These are phyloP conservation scores for Priocnemis perturbator DNA, from an alignment of 2,888 invertebrate species.

Conservation along the genomic window DNA sequence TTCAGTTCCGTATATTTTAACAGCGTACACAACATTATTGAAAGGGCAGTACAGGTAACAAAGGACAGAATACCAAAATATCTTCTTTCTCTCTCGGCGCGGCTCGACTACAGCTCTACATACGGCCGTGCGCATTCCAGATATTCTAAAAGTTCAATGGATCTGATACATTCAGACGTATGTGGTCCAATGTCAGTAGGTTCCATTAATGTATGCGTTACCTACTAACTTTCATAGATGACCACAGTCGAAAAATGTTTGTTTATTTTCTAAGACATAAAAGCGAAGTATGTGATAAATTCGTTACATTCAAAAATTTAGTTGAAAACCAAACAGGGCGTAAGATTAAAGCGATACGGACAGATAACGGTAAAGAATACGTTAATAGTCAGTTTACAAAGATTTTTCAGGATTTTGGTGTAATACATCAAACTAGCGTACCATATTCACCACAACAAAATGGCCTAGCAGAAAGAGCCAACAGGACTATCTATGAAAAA, in stretches of 20 bases:
- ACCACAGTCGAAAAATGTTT: constrained; percentile 25
- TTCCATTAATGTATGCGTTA: constrained; percentile 33
- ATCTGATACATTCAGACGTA: constrained; percentile 40
- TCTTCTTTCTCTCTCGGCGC: too few species aligned
- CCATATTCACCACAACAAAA: constrained; percentile 59
- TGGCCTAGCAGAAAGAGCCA: constrained; percentile 59
- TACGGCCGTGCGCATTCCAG: too few species aligned
- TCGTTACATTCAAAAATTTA: constrained; percentile 31
- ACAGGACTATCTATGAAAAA: constrained; percentile 57
- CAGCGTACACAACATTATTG: too few species aligned
- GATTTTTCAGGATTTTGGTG: constrained; percentile 30
- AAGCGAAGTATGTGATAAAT: constrained; percentile 24
- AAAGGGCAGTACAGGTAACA: too few species aligned
- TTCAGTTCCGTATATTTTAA: too few species aligned
- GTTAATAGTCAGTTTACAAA: constrained; percentile 31
- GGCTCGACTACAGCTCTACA: too few species aligned
- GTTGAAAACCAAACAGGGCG: constrained; percentile 31
- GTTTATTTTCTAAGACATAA: constrained; percentile 21
- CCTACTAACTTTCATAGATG: constrained; percentile 41
- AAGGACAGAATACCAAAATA: too few species aligned
- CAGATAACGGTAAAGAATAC: constrained; percentile 43
- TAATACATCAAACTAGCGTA: constrained; percentile 12
- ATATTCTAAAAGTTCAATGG: too few species aligned
- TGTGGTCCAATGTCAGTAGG: constrained; percentile 46
- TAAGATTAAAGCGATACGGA: constrained; percentile 34